Evolutionary conservation across 2,888 invertebrate genomes (phyloP).

Genomic region (Drosophila leonis): DNA sequence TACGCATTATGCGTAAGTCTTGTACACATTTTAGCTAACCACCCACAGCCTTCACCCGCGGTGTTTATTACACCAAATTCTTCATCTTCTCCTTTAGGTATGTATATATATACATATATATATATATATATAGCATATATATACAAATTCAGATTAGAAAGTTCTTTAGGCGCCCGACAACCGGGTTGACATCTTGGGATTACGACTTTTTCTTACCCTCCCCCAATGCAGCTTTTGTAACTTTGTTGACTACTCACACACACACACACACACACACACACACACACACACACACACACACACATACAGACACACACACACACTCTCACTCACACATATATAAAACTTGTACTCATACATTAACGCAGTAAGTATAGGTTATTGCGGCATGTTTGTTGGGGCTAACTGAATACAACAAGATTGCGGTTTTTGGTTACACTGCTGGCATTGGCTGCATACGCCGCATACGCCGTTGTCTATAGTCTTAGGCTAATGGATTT

Average conservation of each 20-base stretch:
- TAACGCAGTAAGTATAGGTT: conserved; percentile 8
- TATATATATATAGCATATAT: conserved; percentile 28
- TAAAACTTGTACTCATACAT: neutral
- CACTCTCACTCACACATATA: too few relatives aligned
- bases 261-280: neutral
- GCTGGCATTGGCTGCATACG: neutral
- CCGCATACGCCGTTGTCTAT: neutral
- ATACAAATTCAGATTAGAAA: conserved; percentile 61
- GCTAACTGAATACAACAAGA: conserved; percentile 21
- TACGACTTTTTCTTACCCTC: conserved; percentile 32
- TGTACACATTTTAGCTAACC: conserved; percentile 50
- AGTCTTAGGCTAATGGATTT: conserved; percentile 2
- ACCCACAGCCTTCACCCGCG: conserved; percentile 18
- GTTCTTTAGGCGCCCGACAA: conserved; percentile 47
- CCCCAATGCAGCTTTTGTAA: conserved; percentile 5
- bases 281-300: conserved; percentile 4
- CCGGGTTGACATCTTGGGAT: conserved; percentile 56
- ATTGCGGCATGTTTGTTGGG: conserved; percentile 16
- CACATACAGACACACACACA: neutral
- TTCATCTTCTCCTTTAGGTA: conserved; percentile 18
- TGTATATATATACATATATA: neutral
- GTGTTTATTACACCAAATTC: conserved; percentile 56
- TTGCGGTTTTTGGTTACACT: conserved; percentile 14
- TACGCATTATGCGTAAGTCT: conserved; percentile 62
- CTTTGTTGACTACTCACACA: conserved; percentile 10